Evolutionary conservation across 2,888 invertebrate genomes (phyloP), one percentile per base, ranked within the genome.

Genomic region (Furcula furcula): DNA sequence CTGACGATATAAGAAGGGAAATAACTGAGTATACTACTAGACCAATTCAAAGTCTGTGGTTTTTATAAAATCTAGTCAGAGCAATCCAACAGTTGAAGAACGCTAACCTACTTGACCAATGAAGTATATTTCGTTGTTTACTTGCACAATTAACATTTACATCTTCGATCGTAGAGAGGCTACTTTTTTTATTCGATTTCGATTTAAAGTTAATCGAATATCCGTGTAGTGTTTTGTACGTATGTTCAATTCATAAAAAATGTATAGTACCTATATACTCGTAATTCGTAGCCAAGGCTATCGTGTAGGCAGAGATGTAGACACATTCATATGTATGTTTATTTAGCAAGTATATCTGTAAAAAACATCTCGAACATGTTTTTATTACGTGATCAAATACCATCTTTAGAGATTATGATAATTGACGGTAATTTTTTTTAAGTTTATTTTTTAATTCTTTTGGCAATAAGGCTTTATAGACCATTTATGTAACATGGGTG

Each of bases 51-150:
- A 3, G 13, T 11, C 12, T 1, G 13, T 7, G 13, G 2, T 2
- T 14, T 28, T 27, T 10, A 11, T 11, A 11, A 26, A 26, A 21
- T 25, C 13, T 11, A 11, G 7, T 9, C 6, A 28, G 7, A 18
- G 7, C 16, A 15, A 27, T 28, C 18, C 11, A 16, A 18, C 10
- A 18, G 18, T 10, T 16, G 9, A 11, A 28, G 28, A 18, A 18
- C 28, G n/a, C 18, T 28, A 18, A 28, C 28, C 28, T 18, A 28
- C 28, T 28, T 28, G 28, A 9, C 28, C 28, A 28, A 18, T 28
- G 16, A 28, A 18, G 16, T 28, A 11, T 9, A 23, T 27, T 15
- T 28, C 18, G 18, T 28, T 28, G 7, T 28, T 28, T 28, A 18
- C 18, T 16, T 26, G 26, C 26, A 26, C 26, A 9, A 14, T 14